Conservation (phyloP, 2,888 invertebrate genomes). For the Calameuta pallipes region DNA sequence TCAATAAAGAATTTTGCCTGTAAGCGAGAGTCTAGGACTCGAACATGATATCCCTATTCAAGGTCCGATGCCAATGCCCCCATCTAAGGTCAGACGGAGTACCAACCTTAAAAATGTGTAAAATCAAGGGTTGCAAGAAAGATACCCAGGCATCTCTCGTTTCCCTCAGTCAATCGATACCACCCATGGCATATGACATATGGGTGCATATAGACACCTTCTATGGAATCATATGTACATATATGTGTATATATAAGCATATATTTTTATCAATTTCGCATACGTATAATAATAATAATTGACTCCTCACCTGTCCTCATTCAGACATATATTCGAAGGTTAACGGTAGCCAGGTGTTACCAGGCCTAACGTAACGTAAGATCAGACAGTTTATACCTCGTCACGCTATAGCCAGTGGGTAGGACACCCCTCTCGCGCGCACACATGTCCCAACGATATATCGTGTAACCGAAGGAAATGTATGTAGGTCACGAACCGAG, state of each 20-base stretch:
- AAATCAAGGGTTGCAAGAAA: not conserved
- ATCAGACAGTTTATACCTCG: constrained; percentile 48
- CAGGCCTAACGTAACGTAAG: constrained; percentile 27
- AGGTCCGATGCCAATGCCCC: not conserved
- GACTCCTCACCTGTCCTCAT: not conserved
- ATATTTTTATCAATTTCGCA: not conserved
- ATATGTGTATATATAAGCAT: not conserved
- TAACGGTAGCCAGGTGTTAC: constrained; percentile 46
- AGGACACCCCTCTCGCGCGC: constrained; percentile 44
- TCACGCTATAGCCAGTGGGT: constrained; percentile 38
- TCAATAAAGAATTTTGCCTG: not conserved
- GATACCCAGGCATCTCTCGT: not conserved
- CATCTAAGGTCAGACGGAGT: not conserved
- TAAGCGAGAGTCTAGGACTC: constrained; percentile 9
- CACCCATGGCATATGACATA: not conserved
- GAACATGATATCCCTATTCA: constrained; percentile 4
- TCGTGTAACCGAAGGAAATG: not conserved
- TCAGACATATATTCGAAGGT: not conserved
- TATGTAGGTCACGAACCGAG: constrained; percentile 30
- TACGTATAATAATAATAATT: not conserved
- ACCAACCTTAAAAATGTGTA: not conserved
- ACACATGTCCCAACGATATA: constrained; percentile 35
- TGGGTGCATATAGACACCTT: not conserved
- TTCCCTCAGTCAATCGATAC: not conserved
- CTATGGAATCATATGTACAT: not conserved